phyloP scores from a whole-genome alignment of 2,113 vertebrate species.

The western clawed frog (Xenopus tropicalis) region DNA sequence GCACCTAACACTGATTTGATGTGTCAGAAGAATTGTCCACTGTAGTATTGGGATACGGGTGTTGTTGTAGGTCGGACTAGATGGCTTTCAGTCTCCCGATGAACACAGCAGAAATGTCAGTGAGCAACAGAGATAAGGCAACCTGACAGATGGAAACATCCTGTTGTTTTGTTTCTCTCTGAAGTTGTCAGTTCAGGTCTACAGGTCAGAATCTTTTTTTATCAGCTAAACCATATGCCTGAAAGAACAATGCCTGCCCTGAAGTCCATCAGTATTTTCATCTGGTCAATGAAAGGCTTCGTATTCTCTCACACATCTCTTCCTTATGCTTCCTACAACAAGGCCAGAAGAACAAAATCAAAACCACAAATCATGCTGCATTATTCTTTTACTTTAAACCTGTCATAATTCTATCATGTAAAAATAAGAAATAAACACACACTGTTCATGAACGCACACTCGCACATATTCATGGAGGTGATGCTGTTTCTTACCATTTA shows the following conservation, averaged over 20 bases:
- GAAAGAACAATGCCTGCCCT: slow-evolving; percentile 59
- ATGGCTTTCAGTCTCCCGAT: slow-evolving; percentile 27
- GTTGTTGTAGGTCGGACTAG: slow-evolving; percentile 4
- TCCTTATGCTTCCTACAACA: slow-evolving; percentile 4
- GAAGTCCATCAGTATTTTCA: slow-evolving; percentile 60
- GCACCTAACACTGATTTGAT: not conserved
- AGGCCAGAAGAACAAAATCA: not conserved
- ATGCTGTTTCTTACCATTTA: no score
- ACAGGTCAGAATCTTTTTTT: slow-evolving; percentile 66
- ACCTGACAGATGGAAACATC: slow-evolving; percentile 54
- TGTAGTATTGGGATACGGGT: not conserved
- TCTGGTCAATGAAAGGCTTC: slow-evolving; percentile 47
- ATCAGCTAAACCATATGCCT: slow-evolving; percentile 67
- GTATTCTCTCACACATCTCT: slow-evolving; percentile 44
- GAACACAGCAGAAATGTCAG: slow-evolving; percentile 47
- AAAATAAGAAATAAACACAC: no score
- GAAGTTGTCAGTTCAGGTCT: slow-evolving; percentile 66
- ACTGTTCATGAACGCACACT: no score
- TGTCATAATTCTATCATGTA: no score
- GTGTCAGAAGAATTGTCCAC: not conserved
- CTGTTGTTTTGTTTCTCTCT: slow-evolving; percentile 58
- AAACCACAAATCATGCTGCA: no score
- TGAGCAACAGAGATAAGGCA: slow-evolving; percentile 46
- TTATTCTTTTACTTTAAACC: no score
- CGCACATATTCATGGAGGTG: no score